Conservation (phyloP, 2,113 vertebrate genomes). For the Ophiodon elongatus region DNA sequence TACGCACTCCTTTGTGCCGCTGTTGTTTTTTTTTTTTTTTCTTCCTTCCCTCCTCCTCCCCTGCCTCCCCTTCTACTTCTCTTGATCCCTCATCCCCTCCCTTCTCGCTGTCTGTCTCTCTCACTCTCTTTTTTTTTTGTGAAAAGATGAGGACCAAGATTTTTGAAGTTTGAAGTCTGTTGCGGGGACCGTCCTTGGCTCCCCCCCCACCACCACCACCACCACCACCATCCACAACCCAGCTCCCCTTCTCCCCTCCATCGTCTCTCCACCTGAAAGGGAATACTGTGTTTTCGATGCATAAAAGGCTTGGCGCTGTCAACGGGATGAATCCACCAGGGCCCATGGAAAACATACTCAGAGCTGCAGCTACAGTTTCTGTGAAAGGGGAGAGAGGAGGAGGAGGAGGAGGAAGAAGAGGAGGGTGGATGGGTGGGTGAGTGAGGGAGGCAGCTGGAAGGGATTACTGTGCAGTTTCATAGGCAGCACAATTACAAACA, state of each 20-base stretch:
- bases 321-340: slow-evolving; percentile 79
- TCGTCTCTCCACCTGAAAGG: slow-evolving; percentile 78
- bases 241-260: slow-evolving; percentile 62
- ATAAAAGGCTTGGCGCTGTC: slow-evolving; percentile 82
- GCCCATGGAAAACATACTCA: slow-evolving; percentile 73
- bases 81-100: slow-evolving; percentile 68
- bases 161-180: slow-evolving; percentile 69
- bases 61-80: slow-evolving; percentile 55
- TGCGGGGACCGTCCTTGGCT: slow-evolving; percentile 50
- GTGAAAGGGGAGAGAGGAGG: slow-evolving; percentile 62
- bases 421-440: slow-evolving; percentile 67
- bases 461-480: slow-evolving; percentile 80
- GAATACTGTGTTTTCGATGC: slow-evolving; percentile 80
- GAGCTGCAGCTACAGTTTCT: slow-evolving; percentile 74
- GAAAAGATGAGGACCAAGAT: slow-evolving; percentile 69
- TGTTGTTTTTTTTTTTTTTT: slow-evolving; percentile 56
- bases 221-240: slow-evolving; percentile 36
- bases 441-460: slow-evolving; percentile 81
- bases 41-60: slow-evolving; percentile 29
- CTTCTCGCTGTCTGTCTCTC: slow-evolving; percentile 65
- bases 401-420: slow-evolving; percentile 31
- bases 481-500: slow-evolving; percentile 78
- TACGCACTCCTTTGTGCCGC: slow-evolving; percentile 78
- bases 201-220: slow-evolving; percentile 3
- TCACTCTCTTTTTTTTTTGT: slow-evolving; percentile 53